Conservation (phyloP, 2,888 invertebrate genomes). For the Oligia strigilis region DNA sequence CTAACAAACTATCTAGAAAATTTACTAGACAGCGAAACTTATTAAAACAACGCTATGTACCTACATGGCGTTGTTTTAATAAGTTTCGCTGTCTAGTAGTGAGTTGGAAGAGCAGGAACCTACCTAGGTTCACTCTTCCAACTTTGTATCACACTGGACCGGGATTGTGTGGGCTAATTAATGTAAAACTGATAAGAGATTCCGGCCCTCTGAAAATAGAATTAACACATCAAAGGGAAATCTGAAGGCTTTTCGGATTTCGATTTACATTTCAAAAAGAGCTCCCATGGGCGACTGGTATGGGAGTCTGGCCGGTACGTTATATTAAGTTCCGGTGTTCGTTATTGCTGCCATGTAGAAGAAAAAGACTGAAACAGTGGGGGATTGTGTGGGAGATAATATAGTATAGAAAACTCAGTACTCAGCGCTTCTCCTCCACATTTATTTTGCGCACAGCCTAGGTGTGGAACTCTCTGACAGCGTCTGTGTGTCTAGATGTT, state of each 20-base stretch:
- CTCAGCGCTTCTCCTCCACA: background rate
- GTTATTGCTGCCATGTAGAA: background rate
- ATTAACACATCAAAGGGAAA: constrained; percentile 88
- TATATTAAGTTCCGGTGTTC: constrained; percentile 14
- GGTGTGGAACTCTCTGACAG: too few species aligned
- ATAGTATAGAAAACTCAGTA: background rate
- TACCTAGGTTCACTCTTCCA: background rate
- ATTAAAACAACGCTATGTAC: constrained; percentile 13
- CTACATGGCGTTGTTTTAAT: too few species aligned
- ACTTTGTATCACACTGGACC: constrained; percentile 18
- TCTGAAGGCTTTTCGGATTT: constrained; percentile 81
- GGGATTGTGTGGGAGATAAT: background rate
- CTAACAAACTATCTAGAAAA: constrained; percentile 13
- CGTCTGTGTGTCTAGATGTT: background rate
- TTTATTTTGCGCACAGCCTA: background rate
- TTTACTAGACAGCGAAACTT: constrained; percentile 9
- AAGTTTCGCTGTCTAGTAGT: too few species aligned
- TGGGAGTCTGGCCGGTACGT: constrained; percentile 60
- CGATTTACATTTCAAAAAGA: constrained; percentile 89
- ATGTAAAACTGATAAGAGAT: constrained; percentile 79
- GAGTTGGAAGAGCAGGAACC: too few species aligned
- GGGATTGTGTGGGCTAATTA: constrained; percentile 74
- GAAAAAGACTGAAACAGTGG: background rate
- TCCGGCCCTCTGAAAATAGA: constrained; percentile 76
- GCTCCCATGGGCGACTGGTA: constrained; percentile 59